Percentiles rank a stretch among this genome's conserved stretches.
Conservation (phyloP, 2,113 vertebrate species). For the Meriones unguiculatus region DNA sequence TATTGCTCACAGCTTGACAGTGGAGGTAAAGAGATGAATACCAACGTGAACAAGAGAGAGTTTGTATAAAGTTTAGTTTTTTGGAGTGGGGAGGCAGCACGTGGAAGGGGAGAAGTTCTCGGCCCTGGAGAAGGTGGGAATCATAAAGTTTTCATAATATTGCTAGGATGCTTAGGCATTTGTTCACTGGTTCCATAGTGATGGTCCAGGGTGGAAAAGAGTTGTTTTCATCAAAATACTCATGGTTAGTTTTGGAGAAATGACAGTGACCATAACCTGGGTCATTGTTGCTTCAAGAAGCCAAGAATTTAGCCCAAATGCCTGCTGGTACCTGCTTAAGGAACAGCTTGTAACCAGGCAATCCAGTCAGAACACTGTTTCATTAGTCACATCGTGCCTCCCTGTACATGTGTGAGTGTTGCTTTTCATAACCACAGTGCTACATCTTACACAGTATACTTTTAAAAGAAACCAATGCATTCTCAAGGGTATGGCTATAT, state of each 20-base stretch:
- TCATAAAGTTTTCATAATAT: constrained; percentile 43
- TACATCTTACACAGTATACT: neutral
- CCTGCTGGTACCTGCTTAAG: constrained; percentile 44
- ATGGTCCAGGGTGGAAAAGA: neutral
- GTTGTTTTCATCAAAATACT: neutral
- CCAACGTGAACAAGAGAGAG: neutral
- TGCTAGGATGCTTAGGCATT: constrained; percentile 42
- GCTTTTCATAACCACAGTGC: constrained; percentile 46
- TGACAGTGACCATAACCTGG: neutral
- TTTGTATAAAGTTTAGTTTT: constrained; percentile 22
- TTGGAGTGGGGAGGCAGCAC: neutral
- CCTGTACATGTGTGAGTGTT: neutral
- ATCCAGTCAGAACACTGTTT: constrained; percentile 25
- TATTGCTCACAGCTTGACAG: neutral
- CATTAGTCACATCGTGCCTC: neutral
- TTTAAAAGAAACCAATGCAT: constrained; percentile 36
- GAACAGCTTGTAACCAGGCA: constrained; percentile 52
- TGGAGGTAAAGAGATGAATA: neutral
- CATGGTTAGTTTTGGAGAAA: neutral
- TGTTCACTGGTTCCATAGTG: neutral
- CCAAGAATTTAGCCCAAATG: constrained; percentile 39
- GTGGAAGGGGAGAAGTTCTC: constrained; percentile 43
- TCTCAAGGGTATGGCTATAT: neutral
- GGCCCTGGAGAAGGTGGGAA: neutral
- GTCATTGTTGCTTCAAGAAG: constrained; percentile 39